Evolutionary conservation across 2,797 vertebrate species (phyloP), one percentile per base, ranked within the genome.

Genomic region (Eulemur albifrons): DNA sequence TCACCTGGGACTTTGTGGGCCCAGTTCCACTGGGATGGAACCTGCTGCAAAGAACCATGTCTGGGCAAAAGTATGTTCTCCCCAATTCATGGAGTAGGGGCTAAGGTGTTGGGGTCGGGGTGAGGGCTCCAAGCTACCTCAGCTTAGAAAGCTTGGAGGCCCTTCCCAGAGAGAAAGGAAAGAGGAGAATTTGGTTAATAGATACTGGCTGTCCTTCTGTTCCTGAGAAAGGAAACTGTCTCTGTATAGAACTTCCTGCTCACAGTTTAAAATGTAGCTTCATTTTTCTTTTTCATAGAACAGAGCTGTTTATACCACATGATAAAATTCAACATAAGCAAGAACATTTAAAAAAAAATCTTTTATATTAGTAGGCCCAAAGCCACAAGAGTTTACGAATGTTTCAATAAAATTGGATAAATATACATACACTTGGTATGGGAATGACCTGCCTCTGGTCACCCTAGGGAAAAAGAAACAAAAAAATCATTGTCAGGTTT

Each of bases 371-470:
- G 67, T 57, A 93, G 70, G 65, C 21, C 76, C 32, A 57, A 54
- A 95, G 45, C 30, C 63, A 57, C 38, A 94, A 65, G 45, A 67
- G 45, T 67, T 80, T 87, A 83, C 21, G 32, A 69, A 70, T 5
- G 48, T 81, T 94, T 61, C 57, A 96, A 86, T 82, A 96, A 86
- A 98, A 98, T 97, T 96, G 94, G 98, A 98, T 98, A 98, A 98
- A 98, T 98, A 99, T 99, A 99, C 99, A 99, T 99, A 99, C 99
- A 99, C 99, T 99, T 98, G 99, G 99, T 98, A 99, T 99, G 98
- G 99, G 99, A 99, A 99, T 99, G 99, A 99, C 98, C 98, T 99
- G 99, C 98, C 99, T 99, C 99, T 99, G 99, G 99, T 99, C 99
- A 99, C 99, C 99, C 99, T 99, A 99, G 98, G 98, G 99, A 98